Evolutionary conservation across 2,888 invertebrate genomes (phyloP).

Genomic region (Arge pagana): DNA sequence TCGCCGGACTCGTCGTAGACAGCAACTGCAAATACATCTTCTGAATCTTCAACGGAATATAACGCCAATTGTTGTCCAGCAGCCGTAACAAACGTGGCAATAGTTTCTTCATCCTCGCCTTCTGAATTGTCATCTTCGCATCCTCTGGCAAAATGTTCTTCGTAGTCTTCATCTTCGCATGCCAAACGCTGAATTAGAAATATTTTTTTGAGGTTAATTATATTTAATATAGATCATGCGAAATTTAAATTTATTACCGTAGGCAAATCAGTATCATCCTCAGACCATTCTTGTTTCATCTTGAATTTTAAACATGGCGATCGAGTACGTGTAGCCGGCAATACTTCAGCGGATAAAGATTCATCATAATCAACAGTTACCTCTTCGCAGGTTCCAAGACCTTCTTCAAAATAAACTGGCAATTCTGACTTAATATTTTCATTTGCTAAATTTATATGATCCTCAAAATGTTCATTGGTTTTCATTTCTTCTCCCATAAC

Average conservation of each 20-base stretch:
- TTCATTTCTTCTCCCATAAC: constrained; percentile 2
- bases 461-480: background rate
- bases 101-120: constrained; percentile 52
- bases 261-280: constrained; percentile 19
- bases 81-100: constrained; percentile 54
- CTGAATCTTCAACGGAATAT: constrained; percentile 54
- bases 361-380: constrained; percentile 29
- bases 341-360: constrained; percentile 8
- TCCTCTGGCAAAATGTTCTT: constrained; percentile 9
- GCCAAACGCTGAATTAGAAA: constrained; percentile 25
- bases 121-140: constrained; percentile 32
- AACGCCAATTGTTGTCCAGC: constrained; percentile 52
- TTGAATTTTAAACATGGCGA: constrained; percentile 14
- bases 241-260: background rate
- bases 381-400: constrained; percentile 24
- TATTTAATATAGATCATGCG: background rate
- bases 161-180: constrained; percentile 25
- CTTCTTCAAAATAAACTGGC: constrained; percentile 23
- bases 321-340: constrained; percentile 1
- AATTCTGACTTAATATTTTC: constrained; percentile 4
- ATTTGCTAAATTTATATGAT: too few relatives aligned
- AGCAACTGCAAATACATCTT: constrained; percentile 54
- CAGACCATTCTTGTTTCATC: constrained; percentile 27
- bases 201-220: too few relatives aligned
- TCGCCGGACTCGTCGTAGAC: constrained; percentile 53